Evolutionary conservation across 2,797 vertebrate species (phyloP), one percentile per base, ranked within the genome.

Genomic region (Limnodromus scolopaceus): DNA sequence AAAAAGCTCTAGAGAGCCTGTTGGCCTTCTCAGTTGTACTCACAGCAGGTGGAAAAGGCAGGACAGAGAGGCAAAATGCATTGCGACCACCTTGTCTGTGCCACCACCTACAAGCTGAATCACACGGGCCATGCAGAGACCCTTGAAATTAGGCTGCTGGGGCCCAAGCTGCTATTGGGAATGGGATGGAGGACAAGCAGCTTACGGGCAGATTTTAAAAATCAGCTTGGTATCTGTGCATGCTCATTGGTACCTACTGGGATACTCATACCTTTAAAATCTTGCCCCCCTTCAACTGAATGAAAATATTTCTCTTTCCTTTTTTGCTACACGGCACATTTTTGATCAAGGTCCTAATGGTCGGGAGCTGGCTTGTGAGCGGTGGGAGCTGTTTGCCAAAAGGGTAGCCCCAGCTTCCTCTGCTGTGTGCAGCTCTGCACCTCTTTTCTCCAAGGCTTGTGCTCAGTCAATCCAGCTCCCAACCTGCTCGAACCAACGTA

Each of bases 241-340:
- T 30, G 24, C 57, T 70, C 24, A 51, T 16, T 76, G 27, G 20
- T 76, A 66, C 48, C 32, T 51, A 13, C 64, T 68, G 28, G 49
- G 28, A 30, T 69, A 81, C n/a, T 64, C 28, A 58, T 68, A 32
- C 16, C 36, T 64, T 78, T 69, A 63, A 68, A 88, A 19, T 49
- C 39, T 68, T 63, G 11, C 8, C 36, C 23, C 32, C 16, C 9
- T 9, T 65, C 39, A 61, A 22, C 0, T 32, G 51, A 51, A 17
- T 85, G 30, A 74, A 83, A 87, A 22, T 13, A 54, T 74, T 87
- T 83, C 14, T 83, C 22, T 91, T 91, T 80, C 22, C 16, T 17
- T 13, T 88, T 90, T 85, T 92, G 17, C 60, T 53, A 55, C 39
- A 53, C 30, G 86, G 43, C 18, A 39, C 46, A 43, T 54, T 74